Evolutionary conservation across 2,797 vertebrate genomes (phyloP), one percentile per base, ranked within the genome.

Genomic region (Molothrus ater): DNA sequence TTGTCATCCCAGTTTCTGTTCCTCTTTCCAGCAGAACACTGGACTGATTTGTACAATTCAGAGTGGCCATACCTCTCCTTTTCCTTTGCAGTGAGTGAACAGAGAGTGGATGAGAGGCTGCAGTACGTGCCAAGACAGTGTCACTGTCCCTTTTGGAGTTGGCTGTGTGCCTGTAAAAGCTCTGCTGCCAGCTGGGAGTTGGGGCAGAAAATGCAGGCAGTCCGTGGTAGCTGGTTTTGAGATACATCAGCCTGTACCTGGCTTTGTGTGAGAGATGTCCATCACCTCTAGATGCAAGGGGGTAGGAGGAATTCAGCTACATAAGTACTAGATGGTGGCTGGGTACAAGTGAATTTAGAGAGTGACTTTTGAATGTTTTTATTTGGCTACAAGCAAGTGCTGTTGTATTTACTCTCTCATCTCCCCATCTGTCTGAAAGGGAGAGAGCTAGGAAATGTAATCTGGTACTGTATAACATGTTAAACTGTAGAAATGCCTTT

Each of bases 81-180:
- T 74, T 61, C 38, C 38, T 84, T 76, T 68, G 28, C 74, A 53
- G 43, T 51, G 40, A 51, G 64, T 2, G 4, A 92, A 25, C 26
- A 18, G 32, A 38, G 34, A 48, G 65, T 38, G 47, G 54, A 54
- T 83, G 81, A 78, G 84, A 71, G 69, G 65, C 86, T 88, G 57
- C 47, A 34, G 75, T 32, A 22, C 0, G 1, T 88, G 86, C 64
- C 85, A 85, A 38, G 78, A 47, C 56, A 43, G 56, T 78, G 75
- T 86, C 59, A 42, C 57, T 74, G 80, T 66, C 90, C 82, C 59
- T 80, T 82, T 88, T 82, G 84, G 91, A 91, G 60, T 21, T 89
- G 81, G 48, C 92, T 68, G 3, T 10, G 3, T 6, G 47, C 76
- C 90, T 64, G 45, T 13, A 83, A 75, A 74, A 71, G 47, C 69